Percentiles rank a stretch among this genome's conserved stretches.
Conservation (phyloP, 2,888 invertebrate genomes). For the Brassicogethes aeneus region DNA sequence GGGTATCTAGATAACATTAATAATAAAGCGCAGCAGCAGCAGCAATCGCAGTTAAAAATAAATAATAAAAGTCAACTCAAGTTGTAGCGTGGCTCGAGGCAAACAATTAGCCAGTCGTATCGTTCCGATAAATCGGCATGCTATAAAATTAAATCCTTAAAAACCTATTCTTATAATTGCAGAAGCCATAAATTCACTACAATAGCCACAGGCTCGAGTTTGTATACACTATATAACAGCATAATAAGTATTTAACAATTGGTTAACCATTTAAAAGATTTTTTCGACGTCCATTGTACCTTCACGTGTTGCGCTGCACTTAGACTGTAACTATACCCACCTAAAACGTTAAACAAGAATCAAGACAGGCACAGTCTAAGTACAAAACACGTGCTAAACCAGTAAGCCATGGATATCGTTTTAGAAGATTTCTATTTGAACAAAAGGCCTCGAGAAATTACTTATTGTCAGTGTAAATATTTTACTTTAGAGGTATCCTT, state of each 20-base stretch:
- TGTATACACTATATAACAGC: conserved; percentile 28
- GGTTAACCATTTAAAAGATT: conserved; percentile 29
- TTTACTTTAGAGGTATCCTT: conserved; percentile 14
- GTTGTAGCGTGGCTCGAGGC: conserved; percentile 8
- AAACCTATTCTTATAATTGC: conserved; percentile 20
- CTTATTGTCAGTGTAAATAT: conserved; percentile 18
- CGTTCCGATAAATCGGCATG: conserved; percentile 8
- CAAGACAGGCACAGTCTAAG: conserved; percentile 4
- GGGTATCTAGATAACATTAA: neutral
- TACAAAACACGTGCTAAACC: conserved; percentile 13
- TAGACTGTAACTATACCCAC: conserved; percentile 14
- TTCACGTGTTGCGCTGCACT: conserved; percentile 23
- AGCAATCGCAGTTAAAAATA: conserved; percentile 1
- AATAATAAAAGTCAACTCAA: conserved; percentile 6
- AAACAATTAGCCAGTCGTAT: neutral
- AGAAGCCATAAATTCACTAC: conserved; percentile 22
- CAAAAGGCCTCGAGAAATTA: conserved; percentile 10
- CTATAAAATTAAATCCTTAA: conserved; percentile 12
- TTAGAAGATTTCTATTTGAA: conserved; percentile 11
- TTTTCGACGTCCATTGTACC: conserved; percentile 23
- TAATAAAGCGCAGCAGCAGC: neutral
- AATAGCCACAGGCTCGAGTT: conserved; percentile 22
- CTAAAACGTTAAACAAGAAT: neutral
- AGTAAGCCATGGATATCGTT: conserved; percentile 16
- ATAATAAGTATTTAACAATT: conserved; percentile 29